A percentile compares a stretch with the other conserved stretches of the same genome.
Conservation (phyloP, 2,797 vertebrate genomes). For the Sebastes vulpes region DNA sequence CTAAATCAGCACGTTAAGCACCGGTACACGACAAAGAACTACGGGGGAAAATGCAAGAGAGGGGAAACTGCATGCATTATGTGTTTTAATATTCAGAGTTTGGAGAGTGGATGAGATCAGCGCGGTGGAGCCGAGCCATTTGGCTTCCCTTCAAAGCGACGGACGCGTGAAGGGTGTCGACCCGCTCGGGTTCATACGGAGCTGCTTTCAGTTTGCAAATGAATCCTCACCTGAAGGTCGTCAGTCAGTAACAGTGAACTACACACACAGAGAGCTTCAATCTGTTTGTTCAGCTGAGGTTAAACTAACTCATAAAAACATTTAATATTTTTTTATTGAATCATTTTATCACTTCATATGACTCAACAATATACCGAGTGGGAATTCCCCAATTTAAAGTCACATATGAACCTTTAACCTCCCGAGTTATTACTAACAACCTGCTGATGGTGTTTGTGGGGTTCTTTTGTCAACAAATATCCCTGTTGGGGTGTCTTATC, state of each 20-base stretch:
- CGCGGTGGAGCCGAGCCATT: constrained; percentile 63
- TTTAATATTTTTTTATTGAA: not conserved
- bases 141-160: constrained; percentile 70
- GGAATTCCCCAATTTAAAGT: not conserved
- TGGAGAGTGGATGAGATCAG: constrained; percentile 67
- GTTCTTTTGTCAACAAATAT: not conserved
- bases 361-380: not conserved
- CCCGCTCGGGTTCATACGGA: constrained; percentile 11
- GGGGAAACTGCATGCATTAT: constrained; percentile 55
- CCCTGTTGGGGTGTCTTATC: not conserved
- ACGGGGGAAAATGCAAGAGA: constrained; percentile 31
- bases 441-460: not conserved
- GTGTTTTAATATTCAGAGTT: constrained; percentile 71
- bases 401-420: not conserved
- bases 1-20: constrained; percentile 70
- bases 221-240: constrained; percentile 47
- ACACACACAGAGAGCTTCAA: not conserved
- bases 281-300: not conserved
- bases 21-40: constrained; percentile 54
- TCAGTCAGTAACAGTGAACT: not conserved
- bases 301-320: not conserved
- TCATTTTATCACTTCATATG: not conserved
- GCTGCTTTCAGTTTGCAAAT: constrained; percentile 15
- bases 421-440: not conserved
- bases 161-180: constrained; percentile 38